Percentiles rank a stretch among this genome's conserved stretches.
phyloP scores from a whole-genome alignment of 35 echinoderm and acorn worm species.

The Lytechinus variegatus region DNA sequence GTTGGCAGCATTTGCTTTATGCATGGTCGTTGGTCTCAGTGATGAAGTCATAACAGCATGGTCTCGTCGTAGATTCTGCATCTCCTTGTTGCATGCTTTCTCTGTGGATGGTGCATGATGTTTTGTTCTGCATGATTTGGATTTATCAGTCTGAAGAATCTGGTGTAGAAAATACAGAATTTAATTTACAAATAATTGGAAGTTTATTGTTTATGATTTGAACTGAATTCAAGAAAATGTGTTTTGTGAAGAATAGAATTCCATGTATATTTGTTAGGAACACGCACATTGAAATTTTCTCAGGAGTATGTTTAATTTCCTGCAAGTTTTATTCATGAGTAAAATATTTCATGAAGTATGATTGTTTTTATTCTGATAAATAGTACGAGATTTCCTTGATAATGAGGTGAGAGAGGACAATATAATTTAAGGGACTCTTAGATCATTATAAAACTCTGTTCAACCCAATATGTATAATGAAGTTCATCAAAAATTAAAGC shows the following conservation, averaged over 20 bases:
- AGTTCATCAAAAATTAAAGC: neutral
- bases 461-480: neutral
- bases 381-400: too few relatives aligned
- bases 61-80: neutral
- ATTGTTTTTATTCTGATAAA: too few relatives aligned
- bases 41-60: neutral
- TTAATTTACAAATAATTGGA: neutral
- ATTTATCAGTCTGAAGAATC: neutral
- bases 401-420: too few relatives aligned
- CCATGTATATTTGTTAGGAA: neutral
- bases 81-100: neutral
- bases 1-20: slow-evolving; percentile 32
- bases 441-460: too few relatives aligned
- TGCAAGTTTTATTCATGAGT: too few relatives aligned
- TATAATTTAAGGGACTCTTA: too few relatives aligned
- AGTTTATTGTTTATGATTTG: neutral
- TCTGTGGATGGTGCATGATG: neutral
- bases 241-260: neutral
- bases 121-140: neutral
- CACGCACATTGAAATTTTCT: neutral
- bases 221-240: neutral
- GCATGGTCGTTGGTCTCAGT: neutral
- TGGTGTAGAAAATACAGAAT: too few relatives aligned
- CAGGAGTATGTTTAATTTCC: neutral
- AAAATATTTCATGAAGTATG: too few relatives aligned